phyloP scores from a whole-genome alignment of 2,113 vertebrate genomes.

The Passerina amoena region DNA sequence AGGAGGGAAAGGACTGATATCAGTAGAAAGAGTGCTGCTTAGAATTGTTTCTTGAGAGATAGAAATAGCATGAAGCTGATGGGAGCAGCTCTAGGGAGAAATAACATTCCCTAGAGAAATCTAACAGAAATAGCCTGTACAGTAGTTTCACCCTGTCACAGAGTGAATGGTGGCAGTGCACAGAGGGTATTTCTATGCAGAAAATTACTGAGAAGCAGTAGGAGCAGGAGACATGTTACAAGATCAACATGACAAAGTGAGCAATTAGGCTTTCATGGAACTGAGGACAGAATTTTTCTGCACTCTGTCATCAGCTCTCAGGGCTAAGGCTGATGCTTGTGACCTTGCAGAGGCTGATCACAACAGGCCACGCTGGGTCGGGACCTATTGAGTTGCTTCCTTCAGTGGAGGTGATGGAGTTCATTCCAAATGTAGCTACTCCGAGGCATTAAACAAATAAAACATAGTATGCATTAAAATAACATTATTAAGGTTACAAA shows the following conservation, averaged over 20 bases:
- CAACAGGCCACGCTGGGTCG: not conserved
- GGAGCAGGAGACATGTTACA: not conserved
- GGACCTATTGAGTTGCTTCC: conserved; percentile 15
- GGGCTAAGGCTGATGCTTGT: not conserved
- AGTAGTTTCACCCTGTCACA: not conserved
- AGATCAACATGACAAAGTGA: conserved; percentile 37
- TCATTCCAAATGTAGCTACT: conserved; percentile 48
- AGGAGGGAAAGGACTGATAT: not conserved
- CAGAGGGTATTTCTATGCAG: not conserved
- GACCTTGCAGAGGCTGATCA: not conserved
- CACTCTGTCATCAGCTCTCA: not conserved
- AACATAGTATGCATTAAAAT: conserved; percentile 24
- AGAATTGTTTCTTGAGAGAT: not conserved
- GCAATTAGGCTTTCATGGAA: conserved; percentile 18
- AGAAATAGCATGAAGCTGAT: not conserved
- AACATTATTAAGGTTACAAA: not conserved
- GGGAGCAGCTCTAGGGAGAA: not conserved
- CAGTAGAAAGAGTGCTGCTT: not conserved
- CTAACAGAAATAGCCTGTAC: not conserved
- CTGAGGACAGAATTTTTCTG: not conserved
- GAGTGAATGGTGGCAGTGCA: conserved; percentile 5
- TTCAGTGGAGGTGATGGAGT: conserved; percentile 28
- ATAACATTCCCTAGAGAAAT: not conserved
- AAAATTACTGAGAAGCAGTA: not conserved
- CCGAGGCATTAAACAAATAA: conserved; percentile 43